Evolutionary conservation across 2,113 vertebrate species (phyloP), one percentile per base, ranked within the genome.

Genomic region (Beaufortia kweichowensis): DNA sequence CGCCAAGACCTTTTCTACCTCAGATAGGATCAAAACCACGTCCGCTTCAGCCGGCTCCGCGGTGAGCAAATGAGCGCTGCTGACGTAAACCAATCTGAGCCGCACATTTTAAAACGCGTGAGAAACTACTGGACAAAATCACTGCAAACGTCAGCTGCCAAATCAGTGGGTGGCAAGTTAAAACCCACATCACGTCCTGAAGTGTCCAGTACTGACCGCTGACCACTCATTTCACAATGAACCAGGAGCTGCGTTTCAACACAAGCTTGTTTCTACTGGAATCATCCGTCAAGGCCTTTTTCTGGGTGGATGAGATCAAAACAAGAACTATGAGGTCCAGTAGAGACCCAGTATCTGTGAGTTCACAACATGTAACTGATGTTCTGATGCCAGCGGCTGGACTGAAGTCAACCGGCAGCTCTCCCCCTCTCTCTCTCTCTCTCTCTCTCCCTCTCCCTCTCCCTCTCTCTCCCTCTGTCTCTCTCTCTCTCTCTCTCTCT

Each of bases 261-360:
- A 5, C 12, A 50, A 15, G 39, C 21, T 65, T 76, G 61, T 66
- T 66, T 55, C 68, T 6, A 57, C 31, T 71, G 68, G 68, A 39
- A 23, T 2, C 19, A 6, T 12, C 56, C 53, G 50, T 33, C 68
- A 71, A 66, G 21, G 75, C 21, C 48, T 76, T 55, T 67, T 66
- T 76, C 62, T 28, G 39, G 46, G 41, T 76, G 63, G 23, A 66
- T 43, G 62, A 57, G 17, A 67, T 66, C 53, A 67, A 68, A 67
- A 77, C 64, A 77, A 68, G 75, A 46, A 59, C 75, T 43, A 66
- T 33, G 28, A 59, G 15, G 53, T 68, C 75, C 75, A 77, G 63
- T 43, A 55, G 56, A 69, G 73, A 62, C 79, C 66, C 33, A 68
- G 23, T 29, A 61, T 39, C 41, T 60, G 65, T n/a, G n/a, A n/a